Conservation (phyloP, 2,113 vertebrate genomes). For the Muscicapa adusta region DNA sequence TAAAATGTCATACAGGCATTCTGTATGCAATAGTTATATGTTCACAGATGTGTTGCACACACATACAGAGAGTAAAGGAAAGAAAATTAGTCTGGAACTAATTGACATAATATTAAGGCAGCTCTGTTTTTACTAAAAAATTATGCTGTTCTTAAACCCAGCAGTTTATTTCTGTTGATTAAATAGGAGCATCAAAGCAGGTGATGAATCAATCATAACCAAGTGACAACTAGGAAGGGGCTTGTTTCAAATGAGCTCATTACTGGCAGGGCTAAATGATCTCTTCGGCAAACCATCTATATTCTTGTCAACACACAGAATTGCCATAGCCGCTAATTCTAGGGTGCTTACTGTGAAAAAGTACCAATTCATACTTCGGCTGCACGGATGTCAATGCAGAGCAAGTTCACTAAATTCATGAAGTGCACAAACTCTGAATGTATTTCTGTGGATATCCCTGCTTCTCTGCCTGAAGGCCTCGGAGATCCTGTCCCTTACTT, state of each 20-base stretch:
- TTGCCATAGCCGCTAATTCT: background rate
- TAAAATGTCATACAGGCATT: background rate
- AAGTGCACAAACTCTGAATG: background rate
- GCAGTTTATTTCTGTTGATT: constrained; percentile 36
- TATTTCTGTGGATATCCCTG: background rate
- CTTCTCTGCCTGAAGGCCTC: background rate
- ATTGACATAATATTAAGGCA: background rate
- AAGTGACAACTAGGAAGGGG: constrained; percentile 48
- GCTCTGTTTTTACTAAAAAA: background rate
- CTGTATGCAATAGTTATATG: background rate
- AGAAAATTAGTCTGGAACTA: background rate
- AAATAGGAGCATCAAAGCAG: constrained; percentile 16
- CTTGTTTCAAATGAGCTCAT: constrained; percentile 48
- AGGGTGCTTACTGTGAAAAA: background rate
- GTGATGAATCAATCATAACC: constrained; percentile 37
- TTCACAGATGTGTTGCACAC: background rate
- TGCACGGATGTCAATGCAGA: background rate
- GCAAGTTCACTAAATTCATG: background rate
- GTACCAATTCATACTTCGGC: background rate
- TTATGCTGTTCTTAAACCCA: background rate
- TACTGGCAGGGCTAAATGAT: constrained; percentile 42
- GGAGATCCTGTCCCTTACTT: background rate
- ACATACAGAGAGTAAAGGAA: background rate
- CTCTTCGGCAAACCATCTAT: background rate
- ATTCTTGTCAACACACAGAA: constrained; percentile 18